Evolutionary conservation across 2,888 invertebrate genomes (phyloP).

Genomic region (Hipparchia sbordonii): DNA sequence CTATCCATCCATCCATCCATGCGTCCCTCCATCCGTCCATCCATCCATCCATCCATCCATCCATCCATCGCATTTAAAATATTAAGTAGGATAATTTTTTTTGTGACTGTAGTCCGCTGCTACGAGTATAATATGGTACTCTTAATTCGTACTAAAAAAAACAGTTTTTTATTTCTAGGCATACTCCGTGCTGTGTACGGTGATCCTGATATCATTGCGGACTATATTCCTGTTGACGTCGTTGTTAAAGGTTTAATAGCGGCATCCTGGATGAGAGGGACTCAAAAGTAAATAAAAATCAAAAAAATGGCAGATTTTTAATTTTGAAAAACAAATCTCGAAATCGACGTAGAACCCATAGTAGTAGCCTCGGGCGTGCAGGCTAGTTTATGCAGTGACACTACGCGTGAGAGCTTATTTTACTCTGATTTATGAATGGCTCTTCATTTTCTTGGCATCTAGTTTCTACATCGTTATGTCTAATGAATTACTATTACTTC

Average conservation of each 20-base stretch:
- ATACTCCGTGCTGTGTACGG: slow-evolving; percentile 87
- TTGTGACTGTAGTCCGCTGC: too few species aligned
- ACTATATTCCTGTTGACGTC: slow-evolving; percentile 92
- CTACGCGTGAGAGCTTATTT: background rate
- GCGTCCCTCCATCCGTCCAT: too few species aligned
- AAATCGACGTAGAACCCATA: too few species aligned
- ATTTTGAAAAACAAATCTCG: too few species aligned
- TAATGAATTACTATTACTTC: too few species aligned
- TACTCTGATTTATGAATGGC: background rate
- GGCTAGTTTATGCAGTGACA: background rate
- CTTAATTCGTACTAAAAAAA: too few species aligned
- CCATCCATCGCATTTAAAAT: too few species aligned
- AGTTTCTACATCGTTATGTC: too few species aligned
- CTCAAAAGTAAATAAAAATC: slow-evolving; percentile 64
- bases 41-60: too few species aligned
- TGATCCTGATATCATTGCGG: slow-evolving; percentile 83
- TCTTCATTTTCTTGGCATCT: background rate
- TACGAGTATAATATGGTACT: too few species aligned
- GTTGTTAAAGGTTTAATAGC: slow-evolving; percentile 88
- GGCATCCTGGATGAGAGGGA: slow-evolving; percentile 86
- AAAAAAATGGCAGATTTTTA: background rate
- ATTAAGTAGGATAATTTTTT: too few species aligned
- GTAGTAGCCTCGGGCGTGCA: background rate
- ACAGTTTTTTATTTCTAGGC: slow-evolving; percentile 64
- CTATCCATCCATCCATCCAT: too few species aligned